Percentiles rank a stretch among this genome's conserved stretches.
Conservation (phyloP, 2,113 vertebrate genomes). For the Sisor rabdophorus region DNA sequence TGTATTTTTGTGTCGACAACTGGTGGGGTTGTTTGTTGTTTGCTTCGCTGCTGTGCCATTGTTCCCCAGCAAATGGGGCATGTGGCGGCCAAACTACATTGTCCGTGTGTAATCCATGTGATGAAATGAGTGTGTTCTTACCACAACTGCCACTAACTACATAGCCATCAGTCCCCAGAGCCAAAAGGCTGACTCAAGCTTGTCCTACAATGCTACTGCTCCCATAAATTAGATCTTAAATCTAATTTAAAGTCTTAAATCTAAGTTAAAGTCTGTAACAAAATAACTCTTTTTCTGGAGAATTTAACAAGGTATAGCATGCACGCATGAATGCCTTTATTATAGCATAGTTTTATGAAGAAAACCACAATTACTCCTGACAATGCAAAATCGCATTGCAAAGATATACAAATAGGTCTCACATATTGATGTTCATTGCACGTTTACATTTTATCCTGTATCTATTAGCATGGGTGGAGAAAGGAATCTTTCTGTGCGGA, state of each 20-base stretch:
- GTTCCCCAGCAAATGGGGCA: constrained; percentile 34
- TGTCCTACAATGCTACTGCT: constrained; percentile 51
- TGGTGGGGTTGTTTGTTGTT: constrained; percentile 29
- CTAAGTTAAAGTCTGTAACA: constrained; percentile 51
- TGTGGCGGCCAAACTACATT: constrained; percentile 25
- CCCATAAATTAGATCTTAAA: constrained; percentile 60
- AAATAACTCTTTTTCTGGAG: constrained; percentile 53
- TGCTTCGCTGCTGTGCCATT: constrained; percentile 40
- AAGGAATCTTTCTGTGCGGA: too few relatives aligned
- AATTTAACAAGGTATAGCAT: constrained; percentile 63
- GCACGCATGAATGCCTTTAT: constrained; percentile 55
- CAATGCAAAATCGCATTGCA: constrained; percentile 41
- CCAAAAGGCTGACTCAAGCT: constrained; percentile 38
- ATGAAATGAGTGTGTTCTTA: constrained; percentile 25
- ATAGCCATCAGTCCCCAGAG: constrained; percentile 30
- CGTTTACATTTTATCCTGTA: constrained; percentile 44
- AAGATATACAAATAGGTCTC: background rate
- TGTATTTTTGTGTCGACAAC: constrained; percentile 24
- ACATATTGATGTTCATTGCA: constrained; percentile 35
- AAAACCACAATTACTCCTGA: constrained; percentile 50
- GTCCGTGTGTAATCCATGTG: constrained; percentile 42
- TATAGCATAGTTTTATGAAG: constrained; percentile 39
- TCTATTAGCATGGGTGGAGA: constrained; percentile 29
- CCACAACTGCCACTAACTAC: constrained; percentile 29
- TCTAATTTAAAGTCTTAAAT: constrained; percentile 49